Percentiles rank a stretch among this genome's conserved stretches.
Evolutionary conservation across 2,113 vertebrate species (phyloP).

Genomic region (Promerops cafer): DNA sequence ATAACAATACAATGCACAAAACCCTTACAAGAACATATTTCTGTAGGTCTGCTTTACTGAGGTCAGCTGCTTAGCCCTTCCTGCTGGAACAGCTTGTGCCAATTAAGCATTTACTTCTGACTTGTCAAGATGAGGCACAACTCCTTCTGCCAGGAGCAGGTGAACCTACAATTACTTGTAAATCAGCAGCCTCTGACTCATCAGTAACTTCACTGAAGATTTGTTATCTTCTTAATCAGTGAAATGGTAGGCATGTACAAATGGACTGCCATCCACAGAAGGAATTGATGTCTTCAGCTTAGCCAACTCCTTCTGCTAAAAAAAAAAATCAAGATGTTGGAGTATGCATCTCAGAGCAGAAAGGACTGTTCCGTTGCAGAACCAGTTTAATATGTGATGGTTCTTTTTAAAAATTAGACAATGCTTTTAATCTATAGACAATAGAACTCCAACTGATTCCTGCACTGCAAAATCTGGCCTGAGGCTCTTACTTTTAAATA

Average conservation of each 20-base stretch:
- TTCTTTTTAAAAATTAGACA: background rate
- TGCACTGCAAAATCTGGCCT: slow-evolving; percentile 5
- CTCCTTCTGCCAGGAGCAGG: background rate
- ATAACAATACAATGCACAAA: background rate
- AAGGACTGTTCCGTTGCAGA: background rate
- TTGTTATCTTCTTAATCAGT: slow-evolving; percentile 28
- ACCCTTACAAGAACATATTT: background rate
- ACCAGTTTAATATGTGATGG: background rate
- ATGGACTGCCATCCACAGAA: background rate
- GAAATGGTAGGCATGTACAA: background rate
- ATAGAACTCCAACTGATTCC: background rate
- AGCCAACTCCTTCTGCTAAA: background rate
- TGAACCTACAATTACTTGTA: slow-evolving; percentile 29
- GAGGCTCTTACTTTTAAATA: slow-evolving; percentile 21
- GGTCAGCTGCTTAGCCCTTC: background rate
- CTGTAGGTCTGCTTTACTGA: background rate
- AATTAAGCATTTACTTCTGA: slow-evolving; percentile 9
- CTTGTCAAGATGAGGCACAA: background rate
- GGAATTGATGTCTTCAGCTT: background rate
- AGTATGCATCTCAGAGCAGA: background rate
- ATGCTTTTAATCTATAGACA: slow-evolving; percentile 21
- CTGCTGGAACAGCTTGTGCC: background rate
- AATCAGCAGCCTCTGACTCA: slow-evolving; percentile 38
- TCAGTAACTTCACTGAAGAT: slow-evolving; percentile 29
- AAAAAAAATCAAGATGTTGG: background rate